These are phyloP conservation scores for Montipora capricornis DNA, from an alignment of 64 coral and sea anemone species.

Conservation along the genomic window DNA sequence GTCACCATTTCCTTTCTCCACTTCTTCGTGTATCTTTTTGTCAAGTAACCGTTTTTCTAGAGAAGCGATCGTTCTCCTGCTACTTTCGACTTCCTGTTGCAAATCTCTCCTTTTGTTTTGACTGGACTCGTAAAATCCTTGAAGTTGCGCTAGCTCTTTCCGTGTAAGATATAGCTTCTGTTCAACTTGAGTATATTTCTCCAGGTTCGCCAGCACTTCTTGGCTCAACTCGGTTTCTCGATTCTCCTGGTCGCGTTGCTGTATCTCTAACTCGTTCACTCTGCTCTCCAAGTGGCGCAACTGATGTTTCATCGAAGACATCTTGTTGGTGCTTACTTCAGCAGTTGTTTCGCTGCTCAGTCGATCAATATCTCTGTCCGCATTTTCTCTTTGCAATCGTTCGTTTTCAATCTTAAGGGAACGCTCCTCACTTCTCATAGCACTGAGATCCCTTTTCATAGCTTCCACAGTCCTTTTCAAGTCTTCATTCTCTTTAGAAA, in stretches of 20 bases:
- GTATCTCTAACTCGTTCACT: slow-evolving; percentile 56
- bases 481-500: slow-evolving; percentile 60
- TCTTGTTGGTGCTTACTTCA: slow-evolving; percentile 46
- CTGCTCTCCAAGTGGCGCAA: slow-evolving; percentile 59
- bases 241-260: slow-evolving; percentile 62
- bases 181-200: slow-evolving; percentile 85
- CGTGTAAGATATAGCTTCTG: slow-evolving; percentile 78
- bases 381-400: slow-evolving; percentile 80
- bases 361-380: slow-evolving; percentile 80
- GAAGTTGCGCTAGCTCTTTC: slow-evolving; percentile 79
- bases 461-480: slow-evolving; percentile 58
- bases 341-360: slow-evolving; percentile 68
- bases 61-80: slow-evolving; percentile 35
- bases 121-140: slow-evolving; percentile 77
- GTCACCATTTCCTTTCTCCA: slow-evolving; percentile 26
- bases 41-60: slow-evolving; percentile 65
- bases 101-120: slow-evolving; percentile 70
- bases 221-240: slow-evolving; percentile 72
- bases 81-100: slow-evolving; percentile 46
- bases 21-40: not conserved
- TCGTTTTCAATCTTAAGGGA: slow-evolving; percentile 75
- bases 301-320: slow-evolving; percentile 53
- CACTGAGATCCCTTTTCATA: slow-evolving; percentile 69
- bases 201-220: slow-evolving; percentile 72
- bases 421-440: slow-evolving; percentile 67